These are phyloP conservation scores for Philereme transversata DNA, from an alignment of 2,888 invertebrate genomes.

Conservation along the genomic window DNA sequence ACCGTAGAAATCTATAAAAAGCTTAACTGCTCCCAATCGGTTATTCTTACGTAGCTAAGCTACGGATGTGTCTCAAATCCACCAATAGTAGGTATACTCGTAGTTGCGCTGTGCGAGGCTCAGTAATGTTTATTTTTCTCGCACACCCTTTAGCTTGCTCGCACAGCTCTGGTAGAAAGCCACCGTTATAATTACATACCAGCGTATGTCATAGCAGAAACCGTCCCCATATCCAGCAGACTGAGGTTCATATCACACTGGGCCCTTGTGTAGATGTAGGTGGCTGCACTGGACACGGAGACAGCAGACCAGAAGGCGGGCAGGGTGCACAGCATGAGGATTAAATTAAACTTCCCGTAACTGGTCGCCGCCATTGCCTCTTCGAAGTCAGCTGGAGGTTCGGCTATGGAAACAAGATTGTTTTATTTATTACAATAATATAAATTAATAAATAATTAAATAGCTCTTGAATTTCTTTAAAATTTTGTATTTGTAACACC, in stretches of 20 bases:
- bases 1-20: too few species aligned
- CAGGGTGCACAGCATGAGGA: slow-evolving; percentile 84
- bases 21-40: too few species aligned
- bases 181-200: slow-evolving; percentile 70
- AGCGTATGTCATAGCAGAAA: slow-evolving; percentile 88
- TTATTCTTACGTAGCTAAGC: too few species aligned
- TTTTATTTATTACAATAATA: neutral
- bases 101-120: too few species aligned
- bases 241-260: slow-evolving; percentile 89
- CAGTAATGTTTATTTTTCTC: too few species aligned
- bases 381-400: slow-evolving; percentile 83
- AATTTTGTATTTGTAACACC: too few species aligned
- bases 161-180: too few species aligned
- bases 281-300: slow-evolving; percentile 88
- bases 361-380: slow-evolving; percentile 87
- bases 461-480: too few species aligned
- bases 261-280: slow-evolving; percentile 89
- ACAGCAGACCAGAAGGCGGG: slow-evolving; percentile 87
- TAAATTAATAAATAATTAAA: too few species aligned
- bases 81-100: too few species aligned
- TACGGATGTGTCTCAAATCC: too few species aligned
- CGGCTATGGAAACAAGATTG: slow-evolving; percentile 16
- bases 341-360: slow-evolving; percentile 88
- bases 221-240: slow-evolving; percentile 87
- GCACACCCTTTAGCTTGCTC: too few species aligned